These are phyloP conservation scores for Drosophila melanogaster DNA, from an alignment of 1,140 invertebrate species.

Conservation along the genomic window DNA sequence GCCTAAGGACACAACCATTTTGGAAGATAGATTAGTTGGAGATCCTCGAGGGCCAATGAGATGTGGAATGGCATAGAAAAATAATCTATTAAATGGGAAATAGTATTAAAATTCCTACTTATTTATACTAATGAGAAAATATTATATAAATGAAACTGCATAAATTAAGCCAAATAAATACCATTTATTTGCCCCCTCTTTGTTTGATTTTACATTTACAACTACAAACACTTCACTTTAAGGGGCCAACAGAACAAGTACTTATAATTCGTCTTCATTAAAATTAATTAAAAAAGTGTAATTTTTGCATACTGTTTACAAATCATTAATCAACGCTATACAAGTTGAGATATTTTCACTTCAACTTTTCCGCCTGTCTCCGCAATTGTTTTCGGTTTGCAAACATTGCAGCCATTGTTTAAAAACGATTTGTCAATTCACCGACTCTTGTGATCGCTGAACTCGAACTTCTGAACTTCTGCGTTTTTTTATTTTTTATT, in stretches of 20 bases:
- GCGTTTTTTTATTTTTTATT: constrained; percentile 6
- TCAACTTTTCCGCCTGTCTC: background rate
- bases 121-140: background rate
- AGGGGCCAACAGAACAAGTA: background rate
- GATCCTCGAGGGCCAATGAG: constrained; percentile 5
- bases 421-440: constrained; percentile 19
- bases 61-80: constrained; percentile 7
- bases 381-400: constrained; percentile 13
- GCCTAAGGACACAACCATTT: constrained; percentile 34
- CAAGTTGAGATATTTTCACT: background rate
- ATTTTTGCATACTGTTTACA: constrained; percentile 1
- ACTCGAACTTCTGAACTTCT: constrained; percentile 2
- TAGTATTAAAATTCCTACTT: background rate
- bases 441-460: constrained; percentile 2
- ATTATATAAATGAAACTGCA: background rate
- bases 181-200: too few species aligned
- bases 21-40: constrained; percentile 26
- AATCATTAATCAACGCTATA: background rate
- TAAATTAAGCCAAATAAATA: too few species aligned
- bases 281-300: background rate
- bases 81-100: background rate
- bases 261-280: constrained; percentile 1
- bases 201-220: background rate
- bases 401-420: constrained; percentile 17
- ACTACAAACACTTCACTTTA: too few species aligned